Base-by-base conservation (phyloP, 2,113 vertebrate species). In the Dasyurus viverrinus region DNA sequence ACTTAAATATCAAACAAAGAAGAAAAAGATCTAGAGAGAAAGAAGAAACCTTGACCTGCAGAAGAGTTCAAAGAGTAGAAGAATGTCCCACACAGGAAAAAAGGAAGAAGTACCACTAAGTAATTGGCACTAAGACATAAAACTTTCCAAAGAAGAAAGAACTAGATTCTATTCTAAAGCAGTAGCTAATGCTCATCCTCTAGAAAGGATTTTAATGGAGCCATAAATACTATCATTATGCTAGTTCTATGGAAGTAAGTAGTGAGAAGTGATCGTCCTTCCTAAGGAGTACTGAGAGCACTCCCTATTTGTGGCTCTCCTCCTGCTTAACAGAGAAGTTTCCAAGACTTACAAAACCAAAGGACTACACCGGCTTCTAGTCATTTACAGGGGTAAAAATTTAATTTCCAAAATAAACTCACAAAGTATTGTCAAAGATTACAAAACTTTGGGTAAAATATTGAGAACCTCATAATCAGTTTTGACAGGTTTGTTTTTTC, bases 21-120 rank as follows among this genome's bases (percentile, higher is more conserved):
- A 84, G 36, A 84, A 84, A 84, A 42, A 22, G 6, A 84, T 42
- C 36, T 84, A 42, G 8, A 84, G 68, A 76, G 14, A 36, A 76
- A 84, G 68, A 42, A n/a, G 36, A 4, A 84, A 42, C 19, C 68
- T 19, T 84, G n/a, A 54, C 89, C 76, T 95, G 52, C 30, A 16
- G 94, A n/a, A 89, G 93, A 91, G 94, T 55, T 95, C 91, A 92
- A 92, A 92, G 30, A 42, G 68, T 42, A 84, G 68, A 84, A 42
- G 19, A 84, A 84, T 84, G n/a, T 96, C 68, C 93, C 23, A 53
- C 24, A 93, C 90, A 89, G 27, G 14, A 25, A 7, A 55, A 95
- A 76, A 27, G n/a, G 24, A 90, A 92, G 94, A 90, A 96, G 92
- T 93, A 90, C 3, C 12, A 53, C 68, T 91, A 92, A 91, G 48